Conservation (phyloP, 2,888 invertebrate species). For the Merodon equestris region DNA sequence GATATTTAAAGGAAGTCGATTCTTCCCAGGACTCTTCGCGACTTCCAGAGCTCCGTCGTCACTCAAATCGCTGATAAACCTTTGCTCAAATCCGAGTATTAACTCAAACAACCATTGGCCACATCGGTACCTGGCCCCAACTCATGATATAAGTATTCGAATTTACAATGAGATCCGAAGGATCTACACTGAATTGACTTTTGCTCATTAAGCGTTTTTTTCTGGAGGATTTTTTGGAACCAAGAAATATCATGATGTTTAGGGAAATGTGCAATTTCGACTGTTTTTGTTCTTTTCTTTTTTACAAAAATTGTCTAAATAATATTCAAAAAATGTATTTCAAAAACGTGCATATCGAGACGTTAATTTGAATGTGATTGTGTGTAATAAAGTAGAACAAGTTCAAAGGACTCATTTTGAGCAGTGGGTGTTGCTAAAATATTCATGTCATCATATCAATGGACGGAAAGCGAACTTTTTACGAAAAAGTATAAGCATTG, state of each 20-base stretch:
- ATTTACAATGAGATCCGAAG: constrained; percentile 76
- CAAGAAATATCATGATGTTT: constrained; percentile 43
- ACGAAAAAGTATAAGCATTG: no score
- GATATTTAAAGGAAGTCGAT: constrained; percentile 74
- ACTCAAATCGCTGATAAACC: constrained; percentile 73
- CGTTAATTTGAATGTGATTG: no score
- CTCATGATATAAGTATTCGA: constrained; percentile 73
- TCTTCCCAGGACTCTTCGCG: constrained; percentile 75
- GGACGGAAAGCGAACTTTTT: no score
- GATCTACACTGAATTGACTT: constrained; percentile 72
- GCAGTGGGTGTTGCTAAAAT: no score
- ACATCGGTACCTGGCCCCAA: constrained; percentile 74
- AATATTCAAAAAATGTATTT: constrained; percentile 7
- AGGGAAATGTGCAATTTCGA: constrained; percentile 19
- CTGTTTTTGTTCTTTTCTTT: constrained; percentile 1
- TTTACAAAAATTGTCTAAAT: background rate
- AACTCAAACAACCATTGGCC: constrained; percentile 71
- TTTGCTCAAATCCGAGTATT: constrained; percentile 75
- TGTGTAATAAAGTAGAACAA: no score
- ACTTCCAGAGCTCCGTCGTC: constrained; percentile 73
- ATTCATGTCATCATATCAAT: no score
- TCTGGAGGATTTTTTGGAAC: background rate
- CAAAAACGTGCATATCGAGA: constrained; percentile 3
- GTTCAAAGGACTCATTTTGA: no score
- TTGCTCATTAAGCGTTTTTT: constrained; percentile 44